Conservation (phyloP, 2,113 vertebrate genomes). For the Equus quagga region DNA sequence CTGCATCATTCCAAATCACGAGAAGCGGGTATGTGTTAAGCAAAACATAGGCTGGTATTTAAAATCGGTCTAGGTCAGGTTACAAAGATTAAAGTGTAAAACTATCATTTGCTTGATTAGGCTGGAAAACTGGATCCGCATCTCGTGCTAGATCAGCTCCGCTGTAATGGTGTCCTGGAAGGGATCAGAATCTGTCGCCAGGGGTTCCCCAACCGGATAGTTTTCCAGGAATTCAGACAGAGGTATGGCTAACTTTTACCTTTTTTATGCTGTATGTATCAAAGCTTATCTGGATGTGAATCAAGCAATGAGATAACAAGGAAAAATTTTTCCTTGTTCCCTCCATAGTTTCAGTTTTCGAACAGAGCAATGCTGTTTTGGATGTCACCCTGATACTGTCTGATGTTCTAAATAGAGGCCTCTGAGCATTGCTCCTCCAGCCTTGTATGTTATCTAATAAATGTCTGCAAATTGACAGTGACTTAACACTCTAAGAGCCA, state of each 20-base stretch:
- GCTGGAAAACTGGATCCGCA: slow-evolving; percentile 98
- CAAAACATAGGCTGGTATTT: fast-evolving
- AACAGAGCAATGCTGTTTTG: not conserved
- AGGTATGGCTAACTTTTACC: slow-evolving; percentile 87
- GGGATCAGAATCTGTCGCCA: slow-evolving; percentile 98
- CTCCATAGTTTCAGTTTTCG: not conserved
- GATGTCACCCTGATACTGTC: not conserved
- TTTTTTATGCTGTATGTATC: not conserved
- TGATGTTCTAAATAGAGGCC: not conserved
- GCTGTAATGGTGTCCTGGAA: slow-evolving; percentile 97
- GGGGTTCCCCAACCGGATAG: slow-evolving; percentile 98
- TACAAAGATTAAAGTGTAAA: not conserved
- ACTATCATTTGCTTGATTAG: slow-evolving; percentile 82
- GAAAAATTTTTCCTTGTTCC: not conserved
- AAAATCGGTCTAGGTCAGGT: fast-evolving
- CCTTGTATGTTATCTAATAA: not conserved
- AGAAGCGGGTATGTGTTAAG: slow-evolving; percentile 92
- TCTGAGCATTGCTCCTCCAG: not conserved
- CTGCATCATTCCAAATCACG: slow-evolving; percentile 99
- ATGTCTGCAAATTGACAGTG: not conserved
- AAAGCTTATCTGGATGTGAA: not conserved
- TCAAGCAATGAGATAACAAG: not conserved
- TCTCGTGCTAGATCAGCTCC: slow-evolving; percentile 97
- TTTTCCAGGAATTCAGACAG: slow-evolving; percentile 99
- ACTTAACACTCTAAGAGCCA: not conserved